These are phyloP conservation scores for Subanguina moxae DNA, from an alignment of 1,140 invertebrate genomes.

Conservation along the genomic window DNA sequence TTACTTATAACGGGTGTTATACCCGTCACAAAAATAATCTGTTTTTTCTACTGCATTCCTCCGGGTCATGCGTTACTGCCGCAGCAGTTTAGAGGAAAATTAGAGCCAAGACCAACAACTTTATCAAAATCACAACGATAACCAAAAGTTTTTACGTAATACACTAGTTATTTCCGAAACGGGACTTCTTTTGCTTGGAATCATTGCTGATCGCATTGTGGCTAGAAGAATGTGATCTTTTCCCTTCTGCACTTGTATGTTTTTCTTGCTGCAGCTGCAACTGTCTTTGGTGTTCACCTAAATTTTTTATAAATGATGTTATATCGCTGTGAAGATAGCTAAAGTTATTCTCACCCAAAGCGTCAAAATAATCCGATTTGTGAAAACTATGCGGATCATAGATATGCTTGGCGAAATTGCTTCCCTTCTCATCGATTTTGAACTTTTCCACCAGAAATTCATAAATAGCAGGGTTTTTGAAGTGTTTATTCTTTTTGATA, in stretches of 20 bases:
- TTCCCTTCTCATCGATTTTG: slow-evolving; percentile 10
- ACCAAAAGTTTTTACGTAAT: too few species aligned
- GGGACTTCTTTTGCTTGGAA: neutral
- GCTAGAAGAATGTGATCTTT: neutral
- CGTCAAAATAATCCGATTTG: neutral
- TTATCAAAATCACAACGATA: too few species aligned
- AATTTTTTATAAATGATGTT: neutral
- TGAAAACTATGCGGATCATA: slow-evolving; percentile 5
- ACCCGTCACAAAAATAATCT: too few species aligned
- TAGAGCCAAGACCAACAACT: too few species aligned
- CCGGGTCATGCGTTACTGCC: too few species aligned
- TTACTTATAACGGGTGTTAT: too few species aligned
- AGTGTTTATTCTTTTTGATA: slow-evolving; percentile 7
- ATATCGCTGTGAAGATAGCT: neutral
- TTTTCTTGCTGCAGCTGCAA: slow-evolving; percentile 14
- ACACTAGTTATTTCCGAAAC: too few species aligned
- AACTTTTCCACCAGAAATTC: slow-evolving; percentile 12
- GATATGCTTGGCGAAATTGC: slow-evolving; percentile 6
- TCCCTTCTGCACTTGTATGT: neutral
- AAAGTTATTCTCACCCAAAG: neutral
- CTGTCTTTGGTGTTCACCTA: slow-evolving; percentile 1
- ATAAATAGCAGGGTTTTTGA: slow-evolving; percentile 13
- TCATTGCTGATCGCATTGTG: neutral
- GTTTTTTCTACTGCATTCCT: too few species aligned
- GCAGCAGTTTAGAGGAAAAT: too few species aligned